These are phyloP conservation scores for Semotilus atromaculatus DNA, from an alignment of 2,797 vertebrate genomes.

Conservation along the genomic window DNA sequence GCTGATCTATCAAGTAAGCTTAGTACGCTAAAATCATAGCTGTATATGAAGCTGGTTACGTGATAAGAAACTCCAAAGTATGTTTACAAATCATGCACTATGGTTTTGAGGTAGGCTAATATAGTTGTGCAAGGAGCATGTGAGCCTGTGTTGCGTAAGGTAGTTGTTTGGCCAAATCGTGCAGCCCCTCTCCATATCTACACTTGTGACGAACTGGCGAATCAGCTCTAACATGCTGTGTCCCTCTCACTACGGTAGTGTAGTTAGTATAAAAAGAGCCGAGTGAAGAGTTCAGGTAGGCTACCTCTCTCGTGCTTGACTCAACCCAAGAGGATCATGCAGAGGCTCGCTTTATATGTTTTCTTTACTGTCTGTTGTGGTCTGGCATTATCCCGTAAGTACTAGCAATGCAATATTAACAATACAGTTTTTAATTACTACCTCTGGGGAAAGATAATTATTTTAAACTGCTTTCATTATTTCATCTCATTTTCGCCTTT, in stretches of 20 bases:
- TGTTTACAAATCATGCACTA: too few species aligned
- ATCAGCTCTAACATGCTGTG: neutral
- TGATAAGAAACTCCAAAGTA: too few species aligned
- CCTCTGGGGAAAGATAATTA: neutral
- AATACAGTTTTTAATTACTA: neutral
- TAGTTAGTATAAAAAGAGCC: neutral
- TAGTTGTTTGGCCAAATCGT: neutral
- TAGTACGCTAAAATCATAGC: too few species aligned
- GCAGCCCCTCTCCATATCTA: neutral
- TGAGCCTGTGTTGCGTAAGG: too few species aligned
- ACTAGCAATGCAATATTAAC: neutral
- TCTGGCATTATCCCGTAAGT: constrained; percentile 2
- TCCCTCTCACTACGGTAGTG: neutral
- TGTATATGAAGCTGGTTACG: too few species aligned
- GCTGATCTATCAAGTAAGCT: too few species aligned
- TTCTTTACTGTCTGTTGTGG: neutral
- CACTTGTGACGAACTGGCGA: neutral
- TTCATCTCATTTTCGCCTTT: neutral
- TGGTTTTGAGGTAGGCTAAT: too few species aligned
- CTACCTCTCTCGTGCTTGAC: neutral
- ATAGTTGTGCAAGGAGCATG: too few species aligned
- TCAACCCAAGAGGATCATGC: neutral
- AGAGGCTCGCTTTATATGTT: neutral
- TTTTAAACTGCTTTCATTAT: neutral
- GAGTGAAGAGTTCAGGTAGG: neutral